Conservation (phyloP, 2,888 invertebrate genomes). For the Galerucella calmariensis region DNA sequence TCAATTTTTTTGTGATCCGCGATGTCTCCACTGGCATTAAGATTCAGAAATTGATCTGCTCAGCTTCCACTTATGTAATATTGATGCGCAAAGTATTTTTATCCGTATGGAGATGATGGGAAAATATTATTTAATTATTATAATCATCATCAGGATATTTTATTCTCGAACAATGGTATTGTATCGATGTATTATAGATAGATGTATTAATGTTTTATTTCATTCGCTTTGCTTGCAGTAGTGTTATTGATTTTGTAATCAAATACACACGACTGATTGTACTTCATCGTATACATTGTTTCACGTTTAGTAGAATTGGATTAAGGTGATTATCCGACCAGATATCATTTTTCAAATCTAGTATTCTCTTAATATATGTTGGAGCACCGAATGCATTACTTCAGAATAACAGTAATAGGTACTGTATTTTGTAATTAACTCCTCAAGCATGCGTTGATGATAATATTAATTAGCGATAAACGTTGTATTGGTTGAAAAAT, state of each 20-base stretch:
- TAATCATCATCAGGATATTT: too few relatives aligned
- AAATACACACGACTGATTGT: neutral
- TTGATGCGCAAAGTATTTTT: too few relatives aligned
- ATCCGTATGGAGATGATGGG: too few relatives aligned
- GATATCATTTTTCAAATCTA: neutral
- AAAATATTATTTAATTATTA: too few relatives aligned
- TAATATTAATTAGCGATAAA: too few relatives aligned
- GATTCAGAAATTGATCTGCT: too few relatives aligned
- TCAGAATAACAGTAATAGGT: neutral
- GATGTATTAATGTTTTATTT: neutral
- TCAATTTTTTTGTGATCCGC: too few relatives aligned
- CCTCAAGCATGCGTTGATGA: too few relatives aligned
- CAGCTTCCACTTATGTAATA: too few relatives aligned
- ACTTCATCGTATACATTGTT: neutral
- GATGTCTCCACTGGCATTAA: too few relatives aligned
- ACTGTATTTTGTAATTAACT: neutral
- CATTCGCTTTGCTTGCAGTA: neutral
- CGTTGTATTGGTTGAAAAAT: too few relatives aligned
- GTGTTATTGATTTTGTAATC: slow-evolving; percentile 1
- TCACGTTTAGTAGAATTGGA: neutral
- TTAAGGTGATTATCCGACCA: neutral
- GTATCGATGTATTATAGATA: too few relatives aligned
- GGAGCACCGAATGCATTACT: neutral
- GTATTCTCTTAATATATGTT: neutral
- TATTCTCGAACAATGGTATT: neutral